Conservation (phyloP, 2,113 vertebrate genomes). For the Boulengerochromis microlepis region DNA sequence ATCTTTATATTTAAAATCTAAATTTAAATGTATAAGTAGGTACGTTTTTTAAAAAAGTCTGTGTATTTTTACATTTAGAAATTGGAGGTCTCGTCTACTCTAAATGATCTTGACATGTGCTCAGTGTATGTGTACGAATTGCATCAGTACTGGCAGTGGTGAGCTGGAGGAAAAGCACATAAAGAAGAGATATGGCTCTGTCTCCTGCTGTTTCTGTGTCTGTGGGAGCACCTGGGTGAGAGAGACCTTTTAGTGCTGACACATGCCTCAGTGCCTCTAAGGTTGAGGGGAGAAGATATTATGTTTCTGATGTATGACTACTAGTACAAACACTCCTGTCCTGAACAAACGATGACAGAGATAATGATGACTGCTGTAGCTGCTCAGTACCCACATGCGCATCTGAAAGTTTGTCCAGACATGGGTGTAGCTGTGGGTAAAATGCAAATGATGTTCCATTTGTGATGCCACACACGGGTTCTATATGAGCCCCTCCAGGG, state of each 20-base stretch:
- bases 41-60: not conserved
- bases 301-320: conserved; percentile 35
- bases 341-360: conserved; percentile 25
- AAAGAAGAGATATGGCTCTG: conserved; percentile 52
- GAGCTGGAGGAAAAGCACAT: conserved; percentile 20
- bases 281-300: conserved; percentile 29
- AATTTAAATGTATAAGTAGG: not conserved
- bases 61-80: not conserved
- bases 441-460: not conserved
- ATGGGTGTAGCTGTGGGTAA: not conserved
- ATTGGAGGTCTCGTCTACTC: not conserved
- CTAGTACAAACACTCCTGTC: conserved; percentile 36
- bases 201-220: conserved; percentile 33
- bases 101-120: not conserved
- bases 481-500: conserved; percentile 22
- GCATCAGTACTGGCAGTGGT: not conserved
- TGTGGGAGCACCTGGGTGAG: conserved; percentile 24
- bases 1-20: not conserved
- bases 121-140: not conserved
- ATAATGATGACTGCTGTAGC: conserved; percentile 29
- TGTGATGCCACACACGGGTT: conserved; percentile 11
- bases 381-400: not conserved
- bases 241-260: conserved; percentile 57
- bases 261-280: conserved; percentile 49
- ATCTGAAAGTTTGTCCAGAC: not conserved